A percentile compares a stretch with the other conserved stretches of the same genome.
Conservation (phyloP, 1,140 invertebrate species). For the Camponotus vicinus region DNA sequence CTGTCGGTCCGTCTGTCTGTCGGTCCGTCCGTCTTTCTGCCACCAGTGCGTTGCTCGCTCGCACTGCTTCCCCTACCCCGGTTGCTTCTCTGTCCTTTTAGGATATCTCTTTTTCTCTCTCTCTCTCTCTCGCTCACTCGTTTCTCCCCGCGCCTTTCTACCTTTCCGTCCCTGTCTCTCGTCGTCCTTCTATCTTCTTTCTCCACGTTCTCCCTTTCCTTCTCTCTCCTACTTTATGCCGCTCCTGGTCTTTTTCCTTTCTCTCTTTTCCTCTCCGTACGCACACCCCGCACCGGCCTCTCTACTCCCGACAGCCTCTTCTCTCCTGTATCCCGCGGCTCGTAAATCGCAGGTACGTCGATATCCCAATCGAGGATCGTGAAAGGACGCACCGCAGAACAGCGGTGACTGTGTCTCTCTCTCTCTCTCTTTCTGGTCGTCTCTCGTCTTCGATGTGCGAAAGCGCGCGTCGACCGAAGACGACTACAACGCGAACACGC, state of each 20-base stretch:
- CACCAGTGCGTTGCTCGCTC: conserved; percentile 70
- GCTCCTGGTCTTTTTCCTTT: not conserved
- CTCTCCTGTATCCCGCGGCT: conserved; percentile 3
- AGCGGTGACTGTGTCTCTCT: not conserved
- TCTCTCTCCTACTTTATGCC: not conserved
- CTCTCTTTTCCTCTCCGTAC: conserved; percentile 4
- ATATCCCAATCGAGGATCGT: conserved; percentile 16
- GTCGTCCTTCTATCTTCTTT: not conserved
- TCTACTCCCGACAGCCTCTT: not conserved
- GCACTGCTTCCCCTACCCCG: conserved; percentile 29
- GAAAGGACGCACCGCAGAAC: conserved; percentile 19
- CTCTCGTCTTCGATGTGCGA: conserved; percentile 12
- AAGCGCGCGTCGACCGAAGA: conserved; percentile 12
- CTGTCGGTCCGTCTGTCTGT: conserved; percentile 71
- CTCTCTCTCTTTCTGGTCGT: not conserved
- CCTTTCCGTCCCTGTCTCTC: not conserved
- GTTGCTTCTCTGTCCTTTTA: not conserved
- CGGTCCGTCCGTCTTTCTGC: conserved; percentile 74
- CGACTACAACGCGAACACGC: conserved; percentile 16
- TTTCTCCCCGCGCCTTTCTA: not conserved
- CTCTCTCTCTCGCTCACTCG: not conserved
- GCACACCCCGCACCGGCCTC: not conserved
- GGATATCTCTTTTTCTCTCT: not conserved
- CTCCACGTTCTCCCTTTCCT: not conserved
- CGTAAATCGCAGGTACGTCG: conserved; percentile 48